Conservation (phyloP, 2,113 vertebrate genomes). For the Xiphias gladius region DNA sequence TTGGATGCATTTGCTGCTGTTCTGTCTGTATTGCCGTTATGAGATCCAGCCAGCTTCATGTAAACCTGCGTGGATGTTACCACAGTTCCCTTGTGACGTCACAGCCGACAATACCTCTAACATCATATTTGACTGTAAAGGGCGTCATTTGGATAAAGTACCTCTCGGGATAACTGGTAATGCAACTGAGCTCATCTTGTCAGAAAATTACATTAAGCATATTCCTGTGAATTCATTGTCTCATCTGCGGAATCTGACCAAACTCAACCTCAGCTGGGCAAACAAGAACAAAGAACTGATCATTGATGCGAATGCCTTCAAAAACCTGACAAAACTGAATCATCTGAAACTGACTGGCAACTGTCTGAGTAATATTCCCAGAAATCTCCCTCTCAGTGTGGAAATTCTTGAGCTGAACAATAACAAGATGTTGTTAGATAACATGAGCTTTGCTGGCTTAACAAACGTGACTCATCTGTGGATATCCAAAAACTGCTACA, state of each 20-base stretch:
- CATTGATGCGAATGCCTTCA: conserved; percentile 64
- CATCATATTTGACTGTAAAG: conserved; percentile 76
- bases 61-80: conserved; percentile 41
- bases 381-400: conserved; percentile 67
- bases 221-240: conserved; percentile 71
- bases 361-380: conserved; percentile 58
- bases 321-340: conserved; percentile 75
- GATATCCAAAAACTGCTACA: conserved; percentile 77
- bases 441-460: conserved; percentile 48
- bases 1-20: conserved; percentile 63
- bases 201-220: conserved; percentile 79
- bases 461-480: conserved; percentile 52
- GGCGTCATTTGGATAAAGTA: conserved; percentile 67
- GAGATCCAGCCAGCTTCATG: conserved; percentile 44
- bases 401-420: conserved; percentile 35
- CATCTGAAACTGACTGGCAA: conserved; percentile 59
- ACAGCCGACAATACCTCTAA: conserved; percentile 19
- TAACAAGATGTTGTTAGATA: conserved; percentile 72
- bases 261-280: conserved; percentile 73
- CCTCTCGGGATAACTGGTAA: conserved; percentile 76
- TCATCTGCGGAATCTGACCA: conserved; percentile 71
- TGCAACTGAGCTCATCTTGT: conserved; percentile 78
- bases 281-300: neutral
- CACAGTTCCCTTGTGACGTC: conserved; percentile 81
- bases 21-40: conserved; percentile 46